Conservation (phyloP, 92 coral and sea anemone species). For the Zoanthus gigantus region DNA sequence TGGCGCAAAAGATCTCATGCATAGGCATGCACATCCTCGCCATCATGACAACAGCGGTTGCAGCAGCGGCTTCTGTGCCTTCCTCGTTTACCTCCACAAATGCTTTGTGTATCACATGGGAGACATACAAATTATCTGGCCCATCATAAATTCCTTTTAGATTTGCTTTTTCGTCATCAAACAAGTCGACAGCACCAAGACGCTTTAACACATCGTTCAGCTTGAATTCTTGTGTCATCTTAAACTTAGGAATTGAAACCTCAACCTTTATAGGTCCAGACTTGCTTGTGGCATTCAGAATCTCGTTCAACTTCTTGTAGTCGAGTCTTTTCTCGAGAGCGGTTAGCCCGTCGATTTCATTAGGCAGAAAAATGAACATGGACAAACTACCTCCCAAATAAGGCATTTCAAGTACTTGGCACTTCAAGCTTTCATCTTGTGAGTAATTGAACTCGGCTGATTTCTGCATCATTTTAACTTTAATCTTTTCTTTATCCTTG, state of each 20-base stretch:
- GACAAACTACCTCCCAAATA: conserved; percentile 74
- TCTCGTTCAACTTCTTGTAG: conserved; percentile 51
- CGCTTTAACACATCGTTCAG: conserved; percentile 61
- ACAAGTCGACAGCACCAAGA: conserved; percentile 84
- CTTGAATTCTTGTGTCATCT: conserved; percentile 70
- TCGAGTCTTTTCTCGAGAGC: conserved; percentile 75
- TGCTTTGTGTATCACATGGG: conserved; percentile 81
- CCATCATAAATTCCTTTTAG: conserved; percentile 72
- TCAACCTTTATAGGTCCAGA: conserved; percentile 59
- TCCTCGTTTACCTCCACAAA: conserved; percentile 94
- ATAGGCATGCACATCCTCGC: conserved; percentile 37
- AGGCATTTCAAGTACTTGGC: conserved; percentile 82
- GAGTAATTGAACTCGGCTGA: conserved; percentile 60
- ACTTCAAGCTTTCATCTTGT: conserved; percentile 45
- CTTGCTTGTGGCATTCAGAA: conserved; percentile 42
- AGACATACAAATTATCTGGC: conserved; percentile 70
- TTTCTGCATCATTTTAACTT: conserved; percentile 82
- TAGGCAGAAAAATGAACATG: conserved; percentile 87
- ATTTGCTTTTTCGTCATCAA: conserved; percentile 70
- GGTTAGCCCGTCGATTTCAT: conserved; percentile 73
- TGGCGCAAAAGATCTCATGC: conserved; percentile 73
- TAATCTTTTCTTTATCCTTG: conserved; percentile 49
- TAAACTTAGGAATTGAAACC: conserved; percentile 88
- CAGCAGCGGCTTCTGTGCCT: conserved; percentile 97
- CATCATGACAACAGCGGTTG: conserved; percentile 75